phyloP scores from a whole-genome alignment of 2,113 vertebrate species.

The Callipepla squamata region DNA sequence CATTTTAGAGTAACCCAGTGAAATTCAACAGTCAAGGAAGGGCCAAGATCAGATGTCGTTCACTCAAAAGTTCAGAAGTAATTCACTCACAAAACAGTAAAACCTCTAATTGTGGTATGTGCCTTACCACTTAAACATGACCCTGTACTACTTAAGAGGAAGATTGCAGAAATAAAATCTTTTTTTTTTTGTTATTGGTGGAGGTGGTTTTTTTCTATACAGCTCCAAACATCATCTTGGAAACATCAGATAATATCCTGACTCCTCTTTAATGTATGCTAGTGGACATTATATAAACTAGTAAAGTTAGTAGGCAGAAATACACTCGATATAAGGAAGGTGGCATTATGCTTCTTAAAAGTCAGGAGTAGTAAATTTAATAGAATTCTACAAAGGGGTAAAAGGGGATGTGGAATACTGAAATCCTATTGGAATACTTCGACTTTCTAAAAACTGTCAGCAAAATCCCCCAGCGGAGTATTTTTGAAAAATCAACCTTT shows the following conservation, averaged over 20 bases:
- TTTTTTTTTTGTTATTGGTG: background rate
- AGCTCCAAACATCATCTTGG: background rate
- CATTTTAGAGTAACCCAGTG: background rate
- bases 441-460: background rate
- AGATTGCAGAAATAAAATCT: background rate
- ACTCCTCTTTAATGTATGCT: background rate
- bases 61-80: background rate
- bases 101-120: background rate
- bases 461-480: background rate
- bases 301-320: background rate
- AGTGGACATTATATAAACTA: background rate
- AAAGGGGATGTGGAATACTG: background rate
- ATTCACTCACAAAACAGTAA: background rate
- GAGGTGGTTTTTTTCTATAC: background rate
- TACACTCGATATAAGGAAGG: background rate
- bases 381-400: background rate
- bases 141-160: background rate
- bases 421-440: fast-evolving
- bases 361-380: background rate
- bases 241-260: background rate
- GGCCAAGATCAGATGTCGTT: background rate
- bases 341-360: background rate
- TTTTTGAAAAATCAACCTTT: background rate
- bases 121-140: background rate
- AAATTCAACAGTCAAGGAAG: background rate